phyloP scores from a whole-genome alignment of 1,140 invertebrate genomes.

The Pseudoatta argentina region DNA sequence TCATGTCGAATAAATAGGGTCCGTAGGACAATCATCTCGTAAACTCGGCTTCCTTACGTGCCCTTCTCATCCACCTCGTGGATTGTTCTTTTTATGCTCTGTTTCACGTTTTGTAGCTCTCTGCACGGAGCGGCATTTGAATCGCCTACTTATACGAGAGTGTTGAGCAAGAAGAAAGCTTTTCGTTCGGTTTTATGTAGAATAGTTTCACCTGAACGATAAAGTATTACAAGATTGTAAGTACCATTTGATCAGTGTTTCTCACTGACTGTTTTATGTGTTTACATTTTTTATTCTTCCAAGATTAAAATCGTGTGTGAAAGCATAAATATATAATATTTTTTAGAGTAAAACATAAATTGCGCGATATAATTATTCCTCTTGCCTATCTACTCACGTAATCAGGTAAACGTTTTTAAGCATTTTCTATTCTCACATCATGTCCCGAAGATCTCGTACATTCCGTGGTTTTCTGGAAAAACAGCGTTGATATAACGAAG shows the following conservation, averaged over 20 bases:
- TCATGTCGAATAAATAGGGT: slow-evolving; percentile 78
- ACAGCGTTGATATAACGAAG: slow-evolving; percentile 56
- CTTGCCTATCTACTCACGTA: not conserved
- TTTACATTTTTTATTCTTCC: not conserved
- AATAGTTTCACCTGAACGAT: slow-evolving; percentile 37
- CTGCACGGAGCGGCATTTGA: slow-evolving; percentile 51
- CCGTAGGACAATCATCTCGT: slow-evolving; percentile 81
- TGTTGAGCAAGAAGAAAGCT: slow-evolving; percentile 60
- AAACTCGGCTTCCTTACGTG: slow-evolving; percentile 78
- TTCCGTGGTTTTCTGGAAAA: slow-evolving; percentile 67
- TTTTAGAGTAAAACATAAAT: slow-evolving; percentile 1
- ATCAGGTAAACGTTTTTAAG: not conserved
- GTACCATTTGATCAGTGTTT: not conserved
- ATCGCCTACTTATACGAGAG: slow-evolving; percentile 69
- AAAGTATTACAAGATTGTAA: slow-evolving; percentile 30
- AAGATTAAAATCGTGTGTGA: not conserved
- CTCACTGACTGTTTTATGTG: not conserved
- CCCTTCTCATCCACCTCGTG: slow-evolving; percentile 51
- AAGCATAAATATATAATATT: not conserved
- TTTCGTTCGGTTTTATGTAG: slow-evolving; percentile 1
- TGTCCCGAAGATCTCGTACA: slow-evolving; percentile 29
- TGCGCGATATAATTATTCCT: slow-evolving; percentile 1
- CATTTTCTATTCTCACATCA: slow-evolving; percentile 19
- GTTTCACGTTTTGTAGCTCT: slow-evolving; percentile 71
- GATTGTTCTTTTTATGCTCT: slow-evolving; percentile 61